These are phyloP conservation scores for Drosophila watanabei DNA, from an alignment of 1,140 invertebrate species.

Conservation along the genomic window DNA sequence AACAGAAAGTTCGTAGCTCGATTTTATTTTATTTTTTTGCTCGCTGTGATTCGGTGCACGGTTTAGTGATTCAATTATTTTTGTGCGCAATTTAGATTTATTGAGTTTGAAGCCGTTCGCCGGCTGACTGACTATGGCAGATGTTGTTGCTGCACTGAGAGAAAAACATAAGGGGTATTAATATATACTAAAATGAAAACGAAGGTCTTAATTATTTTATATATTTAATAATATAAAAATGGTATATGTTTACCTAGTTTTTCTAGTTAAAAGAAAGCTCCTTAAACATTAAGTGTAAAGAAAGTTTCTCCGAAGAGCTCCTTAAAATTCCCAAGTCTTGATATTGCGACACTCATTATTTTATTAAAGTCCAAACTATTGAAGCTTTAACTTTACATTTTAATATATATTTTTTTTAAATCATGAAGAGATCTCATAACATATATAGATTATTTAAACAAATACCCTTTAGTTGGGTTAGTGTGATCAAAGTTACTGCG, in stretches of 20 bases:
- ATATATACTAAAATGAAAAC: background rate
- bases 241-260: background rate
- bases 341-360: too few species aligned
- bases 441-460: too few species aligned
- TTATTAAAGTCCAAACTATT: too few species aligned
- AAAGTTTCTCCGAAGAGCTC: background rate
- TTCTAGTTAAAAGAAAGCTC: too few species aligned
- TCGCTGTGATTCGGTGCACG: slow-evolving; percentile 54
- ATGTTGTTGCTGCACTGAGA: slow-evolving; percentile 22
- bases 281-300: too few species aligned
- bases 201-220: background rate
- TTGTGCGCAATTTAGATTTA: slow-evolving; percentile 84
- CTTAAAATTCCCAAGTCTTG: too few species aligned
- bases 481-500: background rate
- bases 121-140: slow-evolving; percentile 39
- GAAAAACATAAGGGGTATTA: background rate
- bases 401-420: too few species aligned
- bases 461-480: background rate
- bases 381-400: too few species aligned
- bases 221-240: background rate
- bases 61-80: slow-evolving; percentile 84
- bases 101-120: slow-evolving; percentile 67
- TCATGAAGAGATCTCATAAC: too few species aligned
- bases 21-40: slow-evolving; percentile 50
- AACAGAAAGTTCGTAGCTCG: slow-evolving; percentile 30